phyloP scores from a whole-genome alignment of 2,113 vertebrate genomes.

The Empidonax traillii region DNA sequence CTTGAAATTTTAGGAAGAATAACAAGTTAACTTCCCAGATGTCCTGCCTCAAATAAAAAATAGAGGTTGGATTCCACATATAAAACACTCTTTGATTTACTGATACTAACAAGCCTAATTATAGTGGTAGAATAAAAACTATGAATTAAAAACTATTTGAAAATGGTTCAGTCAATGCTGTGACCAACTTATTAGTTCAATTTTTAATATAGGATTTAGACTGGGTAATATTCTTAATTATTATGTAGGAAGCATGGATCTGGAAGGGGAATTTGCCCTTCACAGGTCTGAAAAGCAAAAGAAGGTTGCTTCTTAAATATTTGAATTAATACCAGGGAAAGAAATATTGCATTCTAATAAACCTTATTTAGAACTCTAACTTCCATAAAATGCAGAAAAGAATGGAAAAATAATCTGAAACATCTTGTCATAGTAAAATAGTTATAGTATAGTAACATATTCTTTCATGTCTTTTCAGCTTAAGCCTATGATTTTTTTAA shows the following conservation, averaged over 20 bases:
- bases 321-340: background rate
- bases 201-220: background rate
- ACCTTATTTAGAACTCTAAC: background rate
- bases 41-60: background rate
- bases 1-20: background rate
- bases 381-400: background rate
- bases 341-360: background rate
- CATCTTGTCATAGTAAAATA: background rate
- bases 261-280: background rate
- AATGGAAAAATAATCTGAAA: background rate
- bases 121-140: background rate
- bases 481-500: background rate
- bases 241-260: background rate
- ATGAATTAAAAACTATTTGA: background rate
- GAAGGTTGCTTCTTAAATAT: background rate
- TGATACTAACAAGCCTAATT: background rate
- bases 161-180: background rate
- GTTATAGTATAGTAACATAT: background rate
- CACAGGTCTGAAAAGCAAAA: background rate
- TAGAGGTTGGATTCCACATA: background rate
- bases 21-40: background rate
- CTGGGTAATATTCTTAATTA: background rate
- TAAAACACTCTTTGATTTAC: background rate
- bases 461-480: background rate
- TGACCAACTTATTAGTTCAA: background rate